Evolutionary conservation across 2,797 vertebrate species (phyloP), one percentile per base, ranked within the genome.

Genomic region (Typhlichthys subterraneus): DNA sequence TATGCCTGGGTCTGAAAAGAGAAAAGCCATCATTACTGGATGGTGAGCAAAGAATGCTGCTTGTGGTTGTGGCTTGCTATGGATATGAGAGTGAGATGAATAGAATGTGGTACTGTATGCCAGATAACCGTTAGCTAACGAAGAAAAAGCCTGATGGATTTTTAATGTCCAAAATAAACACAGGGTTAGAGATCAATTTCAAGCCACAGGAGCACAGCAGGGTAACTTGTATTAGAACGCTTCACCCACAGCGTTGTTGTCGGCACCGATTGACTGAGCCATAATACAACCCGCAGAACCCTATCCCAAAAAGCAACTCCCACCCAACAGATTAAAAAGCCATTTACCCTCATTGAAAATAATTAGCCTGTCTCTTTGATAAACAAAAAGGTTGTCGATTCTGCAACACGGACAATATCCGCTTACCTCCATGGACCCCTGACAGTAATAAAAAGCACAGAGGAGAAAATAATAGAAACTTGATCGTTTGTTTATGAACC

Each of bases 1-100:
- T 80, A 79, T 29, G 88, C 85, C 73, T 90, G 85, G 1, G 87
- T 91, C 90, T 92, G 82, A 51, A 65, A 63, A 49, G 23, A 48
- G 42, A 59, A 53, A 59, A 60, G 31, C 2, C 9, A 8, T 52
- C 33, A 33, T 15, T 19, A 56, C 60, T 57, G 63, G 0, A 4
- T 23, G 13, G 65, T 61, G 3, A 61, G 50, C 33, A 45, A 55
- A 12, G 13, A 64, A 54, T 45, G 65, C 33, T 45, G 65, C 33
- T 57, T 7, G 3, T 15, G 38, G 61, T 33, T 45, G 0, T 42
- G 12, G 5, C 8, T 15, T 63, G 4, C 19, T 31, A 9, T 9
- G 29, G 29, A 29, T 58, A 48, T 14, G 13, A 14, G n/a, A 1
- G 19, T 60, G 17, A 59, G 33, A 53, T 12, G 60, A 19, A 38